Conservation (phyloP, 2,113 vertebrate genomes). For the Oenanthe oenanthe region DNA sequence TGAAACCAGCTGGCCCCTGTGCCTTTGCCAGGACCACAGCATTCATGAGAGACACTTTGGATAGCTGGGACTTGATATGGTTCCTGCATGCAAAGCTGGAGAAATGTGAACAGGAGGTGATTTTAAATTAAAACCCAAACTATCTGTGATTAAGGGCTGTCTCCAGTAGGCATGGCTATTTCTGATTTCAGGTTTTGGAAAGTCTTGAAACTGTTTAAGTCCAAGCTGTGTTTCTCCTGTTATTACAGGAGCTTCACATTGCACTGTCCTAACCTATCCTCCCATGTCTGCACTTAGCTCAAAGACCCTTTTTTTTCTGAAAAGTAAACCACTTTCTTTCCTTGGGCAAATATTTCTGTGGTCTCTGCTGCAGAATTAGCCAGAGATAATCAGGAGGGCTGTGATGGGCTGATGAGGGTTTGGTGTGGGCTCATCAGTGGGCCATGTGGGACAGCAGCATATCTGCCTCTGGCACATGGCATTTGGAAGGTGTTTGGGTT, state of each 20-base stretch:
- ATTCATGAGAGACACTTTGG: neutral
- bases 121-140: neutral
- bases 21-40: fast-evolving
- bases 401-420: fast-evolving
- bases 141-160: neutral
- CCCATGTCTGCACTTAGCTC: neutral
- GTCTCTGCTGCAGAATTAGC: neutral
- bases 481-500: neutral
- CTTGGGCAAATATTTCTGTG: neutral
- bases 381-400: neutral
- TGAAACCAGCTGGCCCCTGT: neutral
- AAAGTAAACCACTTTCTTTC: neutral
- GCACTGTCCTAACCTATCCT: neutral
- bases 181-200: neutral
- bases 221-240: neutral
- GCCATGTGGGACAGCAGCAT: neutral
- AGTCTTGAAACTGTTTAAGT: neutral
- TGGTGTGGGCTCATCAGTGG: neutral
- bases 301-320: neutral
- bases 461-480: neutral
- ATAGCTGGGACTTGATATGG: neutral
- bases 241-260: neutral
- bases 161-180: neutral
- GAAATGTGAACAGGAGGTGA: neutral
- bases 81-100: neutral